Evolutionary conservation across 1,140 invertebrate genomes (phyloP).

Genomic region (Drosophila simulans): DNA sequence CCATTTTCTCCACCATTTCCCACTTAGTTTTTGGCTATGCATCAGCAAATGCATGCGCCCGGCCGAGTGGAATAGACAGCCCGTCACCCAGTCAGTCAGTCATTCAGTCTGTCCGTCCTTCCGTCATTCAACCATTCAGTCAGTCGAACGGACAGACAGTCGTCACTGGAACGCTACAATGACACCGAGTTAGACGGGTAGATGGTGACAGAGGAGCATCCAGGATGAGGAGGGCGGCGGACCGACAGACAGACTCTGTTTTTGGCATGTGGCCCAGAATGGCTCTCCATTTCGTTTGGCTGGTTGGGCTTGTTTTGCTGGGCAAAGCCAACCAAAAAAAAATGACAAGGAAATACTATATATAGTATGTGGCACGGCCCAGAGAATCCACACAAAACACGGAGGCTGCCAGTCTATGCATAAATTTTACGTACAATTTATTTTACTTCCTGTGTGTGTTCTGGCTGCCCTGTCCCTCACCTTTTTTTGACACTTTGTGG

Average conservation of each 20-base stretch:
- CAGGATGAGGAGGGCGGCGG: background rate
- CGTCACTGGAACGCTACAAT: slow-evolving; percentile 52
- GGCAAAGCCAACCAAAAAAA: slow-evolving; percentile 33
- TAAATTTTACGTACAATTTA: slow-evolving; percentile 58
- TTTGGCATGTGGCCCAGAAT: slow-evolving; percentile 56
- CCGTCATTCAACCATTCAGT: slow-evolving; percentile 3
- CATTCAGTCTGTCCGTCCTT: slow-evolving; percentile 6
- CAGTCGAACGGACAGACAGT: slow-evolving; percentile 30
- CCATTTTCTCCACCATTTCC: slow-evolving; percentile 47
- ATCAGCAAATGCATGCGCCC: slow-evolving; percentile 64
- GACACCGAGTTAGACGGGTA: slow-evolving; percentile 37
- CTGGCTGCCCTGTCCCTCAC: slow-evolving; percentile 15
- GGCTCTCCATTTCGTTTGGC: slow-evolving; percentile 47
- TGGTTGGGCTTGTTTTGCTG: slow-evolving; percentile 46
- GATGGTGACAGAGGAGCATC: slow-evolving; percentile 11
- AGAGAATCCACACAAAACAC: slow-evolving; percentile 22
- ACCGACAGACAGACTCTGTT: slow-evolving; percentile 8
- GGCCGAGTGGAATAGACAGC: slow-evolving; percentile 61
- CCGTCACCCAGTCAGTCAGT: slow-evolving; percentile 51
- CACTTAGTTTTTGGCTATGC: slow-evolving; percentile 56
- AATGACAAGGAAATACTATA: slow-evolving; percentile 19
- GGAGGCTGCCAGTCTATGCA: slow-evolving; percentile 34
- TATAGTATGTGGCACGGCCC: slow-evolving; percentile 3
- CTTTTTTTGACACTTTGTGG: slow-evolving; percentile 48
- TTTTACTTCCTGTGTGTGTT: slow-evolving; percentile 38